phyloP scores from a whole-genome alignment of 2,888 invertebrate species.

The Kuschelorhynchus macadamiae region DNA sequence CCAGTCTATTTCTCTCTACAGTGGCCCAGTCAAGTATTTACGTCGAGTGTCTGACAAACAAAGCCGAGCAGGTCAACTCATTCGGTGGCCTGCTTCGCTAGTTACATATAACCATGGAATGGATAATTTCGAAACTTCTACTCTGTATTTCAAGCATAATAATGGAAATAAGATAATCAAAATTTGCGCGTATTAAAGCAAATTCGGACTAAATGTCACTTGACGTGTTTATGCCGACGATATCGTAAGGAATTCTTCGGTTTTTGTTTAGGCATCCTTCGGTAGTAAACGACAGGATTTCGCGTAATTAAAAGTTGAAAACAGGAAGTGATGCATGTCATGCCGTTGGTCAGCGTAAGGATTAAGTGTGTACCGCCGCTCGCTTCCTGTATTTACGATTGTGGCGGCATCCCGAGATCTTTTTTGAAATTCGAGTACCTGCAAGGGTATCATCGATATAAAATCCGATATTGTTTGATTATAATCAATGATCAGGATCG shows the following conservation, averaged over 20 bases:
- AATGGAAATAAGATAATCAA: slow-evolving; percentile 70
- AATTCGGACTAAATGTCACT: slow-evolving; percentile 30
- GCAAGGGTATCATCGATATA: too few relatives aligned
- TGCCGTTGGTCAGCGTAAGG: slow-evolving; percentile 31
- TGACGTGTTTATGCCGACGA: slow-evolving; percentile 25
- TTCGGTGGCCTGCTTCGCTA: slow-evolving; percentile 64
- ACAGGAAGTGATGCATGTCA: slow-evolving; percentile 15
- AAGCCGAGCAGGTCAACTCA: slow-evolving; percentile 61
- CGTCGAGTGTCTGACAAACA: slow-evolving; percentile 62
- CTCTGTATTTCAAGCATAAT: slow-evolving; percentile 70
- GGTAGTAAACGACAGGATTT: slow-evolving; percentile 6
- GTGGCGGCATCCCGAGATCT: slow-evolving; percentile 21
- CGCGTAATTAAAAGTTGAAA: slow-evolving; percentile 22
- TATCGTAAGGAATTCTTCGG: slow-evolving; percentile 12
- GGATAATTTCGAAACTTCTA: slow-evolving; percentile 71
- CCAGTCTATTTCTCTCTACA: slow-evolving; percentile 69
- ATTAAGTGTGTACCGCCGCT: slow-evolving; percentile 13
- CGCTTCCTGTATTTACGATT: slow-evolving; percentile 22
- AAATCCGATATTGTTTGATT: too few relatives aligned
- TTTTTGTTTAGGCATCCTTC: neutral
- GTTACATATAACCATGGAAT: slow-evolving; percentile 71
- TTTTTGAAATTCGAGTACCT: slow-evolving; percentile 5
- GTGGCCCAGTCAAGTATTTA: slow-evolving; percentile 61
- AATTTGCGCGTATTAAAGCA: slow-evolving; percentile 61
- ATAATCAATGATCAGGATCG: too few relatives aligned